Evolutionary conservation across 2,888 invertebrate genomes (phyloP).

Genomic region (Agrotis ipsilon): DNA sequence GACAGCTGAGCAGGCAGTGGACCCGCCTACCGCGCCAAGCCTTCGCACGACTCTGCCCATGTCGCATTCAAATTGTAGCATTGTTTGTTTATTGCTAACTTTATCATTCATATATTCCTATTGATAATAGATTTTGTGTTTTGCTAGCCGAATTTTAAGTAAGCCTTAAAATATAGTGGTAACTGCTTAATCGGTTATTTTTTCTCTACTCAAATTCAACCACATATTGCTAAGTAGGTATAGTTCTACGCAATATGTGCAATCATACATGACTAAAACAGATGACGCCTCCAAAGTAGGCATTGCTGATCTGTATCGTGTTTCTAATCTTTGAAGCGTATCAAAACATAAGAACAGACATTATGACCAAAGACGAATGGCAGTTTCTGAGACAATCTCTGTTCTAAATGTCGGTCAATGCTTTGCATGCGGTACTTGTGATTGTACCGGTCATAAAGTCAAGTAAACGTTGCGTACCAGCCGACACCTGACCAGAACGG

Average conservation of each 20-base stretch:
- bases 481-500: constrained; percentile 77
- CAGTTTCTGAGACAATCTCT: constrained; percentile 55
- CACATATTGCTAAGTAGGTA: not conserved
- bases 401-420: constrained; percentile 70
- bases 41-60: constrained; percentile 63
- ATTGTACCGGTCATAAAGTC: constrained; percentile 64
- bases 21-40: constrained; percentile 65
- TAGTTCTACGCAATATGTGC: not conserved
- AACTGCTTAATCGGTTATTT: not conserved
- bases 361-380: constrained; percentile 57
- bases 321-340: constrained; percentile 41
- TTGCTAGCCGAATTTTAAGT: constrained; percentile 12
- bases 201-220: too few species aligned
- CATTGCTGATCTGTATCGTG: constrained; percentile 30
- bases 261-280: not conserved
- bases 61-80: constrained; percentile 55
- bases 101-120: constrained; percentile 50
- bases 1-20: constrained; percentile 30
- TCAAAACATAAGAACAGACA: constrained; percentile 45
- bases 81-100: constrained; percentile 53
- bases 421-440: constrained; percentile 66
- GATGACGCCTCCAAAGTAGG: constrained; percentile 14
- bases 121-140: constrained; percentile 24
- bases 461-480: constrained; percentile 62
- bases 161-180: not conserved